Percentiles rank a stretch among this genome's conserved stretches.
These are phyloP conservation scores for Argyresthia albistria DNA, from an alignment of 2,888 invertebrate species.

Conservation along the genomic window DNA sequence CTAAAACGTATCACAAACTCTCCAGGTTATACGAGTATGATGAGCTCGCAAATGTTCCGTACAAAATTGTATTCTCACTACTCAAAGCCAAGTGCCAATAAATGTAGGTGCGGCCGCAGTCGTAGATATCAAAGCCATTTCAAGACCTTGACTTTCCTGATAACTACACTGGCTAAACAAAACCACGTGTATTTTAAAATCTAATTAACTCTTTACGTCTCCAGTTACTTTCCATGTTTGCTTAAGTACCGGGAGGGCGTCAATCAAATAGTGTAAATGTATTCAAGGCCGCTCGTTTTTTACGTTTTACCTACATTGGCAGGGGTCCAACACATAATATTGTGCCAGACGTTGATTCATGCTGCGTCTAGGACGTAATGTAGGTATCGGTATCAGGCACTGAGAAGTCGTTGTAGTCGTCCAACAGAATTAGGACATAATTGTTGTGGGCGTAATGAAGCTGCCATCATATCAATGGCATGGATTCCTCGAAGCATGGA, in stretches of 20 bases:
- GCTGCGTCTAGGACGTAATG: slow-evolving; percentile 12
- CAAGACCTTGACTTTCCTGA: neutral
- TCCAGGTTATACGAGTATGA: too few relatives aligned
- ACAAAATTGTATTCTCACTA: too few relatives aligned
- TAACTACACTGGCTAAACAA: too few relatives aligned
- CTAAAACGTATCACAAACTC: too few relatives aligned
- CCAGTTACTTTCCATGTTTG: slow-evolving; percentile 1
- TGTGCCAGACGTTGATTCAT: slow-evolving; percentile 42
- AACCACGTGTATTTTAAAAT: too few relatives aligned
- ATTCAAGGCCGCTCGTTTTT: slow-evolving; percentile 21
- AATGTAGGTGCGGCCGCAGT: too few relatives aligned
- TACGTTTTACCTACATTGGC: slow-evolving; percentile 25
- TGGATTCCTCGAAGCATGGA: too few relatives aligned
- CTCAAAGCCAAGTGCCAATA: neutral
- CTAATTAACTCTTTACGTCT: neutral
- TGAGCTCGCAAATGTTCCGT: too few relatives aligned
- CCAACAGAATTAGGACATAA: too few relatives aligned
- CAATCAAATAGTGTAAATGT: slow-evolving; percentile 1
- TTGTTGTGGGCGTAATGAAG: too few relatives aligned
- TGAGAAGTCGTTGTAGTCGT: too few relatives aligned
- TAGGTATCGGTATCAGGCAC: neutral
- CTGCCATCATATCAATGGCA: too few relatives aligned
- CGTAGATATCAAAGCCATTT: neutral
- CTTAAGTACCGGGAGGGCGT: slow-evolving; percentile 1
- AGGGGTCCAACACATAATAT: slow-evolving; percentile 31